Conservation (phyloP, 2,113 vertebrate species). For the Apeltes quadracus region DNA sequence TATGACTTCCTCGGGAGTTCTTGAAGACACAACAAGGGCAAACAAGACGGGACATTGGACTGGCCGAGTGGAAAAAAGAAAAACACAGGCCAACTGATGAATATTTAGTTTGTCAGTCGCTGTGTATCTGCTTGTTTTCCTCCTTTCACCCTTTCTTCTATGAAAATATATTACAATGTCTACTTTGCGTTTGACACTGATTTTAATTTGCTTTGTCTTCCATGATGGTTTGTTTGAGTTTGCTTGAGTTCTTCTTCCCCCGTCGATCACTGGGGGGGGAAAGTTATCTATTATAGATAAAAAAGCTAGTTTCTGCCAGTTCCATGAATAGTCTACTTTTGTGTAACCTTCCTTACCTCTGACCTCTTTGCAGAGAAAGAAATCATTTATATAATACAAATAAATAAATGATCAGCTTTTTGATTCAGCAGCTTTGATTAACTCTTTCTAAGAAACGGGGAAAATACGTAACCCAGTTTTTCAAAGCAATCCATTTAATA, state of each 20-base stretch:
- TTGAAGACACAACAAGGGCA: not conserved
- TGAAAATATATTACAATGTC: too few relatives aligned
- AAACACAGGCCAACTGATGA: not conserved
- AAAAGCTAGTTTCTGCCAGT: not conserved
- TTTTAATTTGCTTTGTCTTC: too few relatives aligned
- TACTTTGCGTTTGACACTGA: too few relatives aligned
- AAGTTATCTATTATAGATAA: too few relatives aligned
- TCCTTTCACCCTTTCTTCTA: too few relatives aligned
- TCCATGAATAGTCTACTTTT: not conserved
- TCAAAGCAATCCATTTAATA: not conserved
- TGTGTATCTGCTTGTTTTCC: too few relatives aligned
- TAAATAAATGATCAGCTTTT: not conserved
- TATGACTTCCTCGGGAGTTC: not conserved
- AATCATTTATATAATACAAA: not conserved
- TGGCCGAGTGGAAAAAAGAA: not conserved
- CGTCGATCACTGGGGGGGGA: too few relatives aligned
- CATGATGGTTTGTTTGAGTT: too few relatives aligned
- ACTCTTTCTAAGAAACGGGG: not conserved
- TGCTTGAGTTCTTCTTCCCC: too few relatives aligned
- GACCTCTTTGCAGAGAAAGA: not conserved
- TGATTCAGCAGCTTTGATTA: not conserved
- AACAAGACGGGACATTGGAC: not conserved
- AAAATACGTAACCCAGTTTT: not conserved
- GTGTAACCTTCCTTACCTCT: not conserved
- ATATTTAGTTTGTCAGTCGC: too few relatives aligned